These are phyloP conservation scores for Lycaena phlaeas DNA, from an alignment of 2,888 invertebrate species.

Conservation along the genomic window DNA sequence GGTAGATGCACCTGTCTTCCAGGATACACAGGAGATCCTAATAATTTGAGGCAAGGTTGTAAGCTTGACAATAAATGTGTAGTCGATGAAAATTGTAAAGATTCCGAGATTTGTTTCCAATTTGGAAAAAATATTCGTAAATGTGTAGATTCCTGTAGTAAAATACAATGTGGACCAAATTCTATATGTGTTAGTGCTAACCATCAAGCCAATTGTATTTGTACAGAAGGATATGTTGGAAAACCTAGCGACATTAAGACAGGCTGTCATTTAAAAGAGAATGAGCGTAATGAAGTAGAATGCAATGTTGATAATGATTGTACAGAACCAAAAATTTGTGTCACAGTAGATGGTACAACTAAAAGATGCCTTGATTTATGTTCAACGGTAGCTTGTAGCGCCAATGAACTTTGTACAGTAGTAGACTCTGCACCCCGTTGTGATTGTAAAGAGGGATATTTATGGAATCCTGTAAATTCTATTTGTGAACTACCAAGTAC, in stretches of 20 bases:
- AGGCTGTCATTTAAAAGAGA: constrained; percentile 84
- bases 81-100: constrained; percentile 86
- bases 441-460: constrained; percentile 82
- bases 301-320: constrained; percentile 83
- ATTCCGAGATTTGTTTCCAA: constrained; percentile 91
- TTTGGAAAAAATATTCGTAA: constrained; percentile 83
- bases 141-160: constrained; percentile 90
- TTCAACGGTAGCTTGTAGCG: constrained; percentile 84
- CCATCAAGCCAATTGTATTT: constrained; percentile 89
- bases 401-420: constrained; percentile 85
- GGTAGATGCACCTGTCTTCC: constrained; percentile 87
- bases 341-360: constrained; percentile 73
- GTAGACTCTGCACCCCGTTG: constrained; percentile 83
- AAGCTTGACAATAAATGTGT: constrained; percentile 81
- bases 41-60: constrained; percentile 80
- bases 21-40: constrained; percentile 83
- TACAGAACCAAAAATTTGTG: constrained; percentile 78
- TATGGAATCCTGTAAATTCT: constrained; percentile 88
- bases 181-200: constrained; percentile 88
- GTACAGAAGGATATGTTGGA: constrained; percentile 85
- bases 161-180: constrained; percentile 92
- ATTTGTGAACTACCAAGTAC: constrained; percentile 89
- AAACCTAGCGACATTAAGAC: constrained; percentile 84
- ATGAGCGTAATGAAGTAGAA: constrained; percentile 71
- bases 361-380: constrained; percentile 85